Evolutionary conservation across 1,140 invertebrate species (phyloP).

Genomic region (Plutomurus gul): DNA sequence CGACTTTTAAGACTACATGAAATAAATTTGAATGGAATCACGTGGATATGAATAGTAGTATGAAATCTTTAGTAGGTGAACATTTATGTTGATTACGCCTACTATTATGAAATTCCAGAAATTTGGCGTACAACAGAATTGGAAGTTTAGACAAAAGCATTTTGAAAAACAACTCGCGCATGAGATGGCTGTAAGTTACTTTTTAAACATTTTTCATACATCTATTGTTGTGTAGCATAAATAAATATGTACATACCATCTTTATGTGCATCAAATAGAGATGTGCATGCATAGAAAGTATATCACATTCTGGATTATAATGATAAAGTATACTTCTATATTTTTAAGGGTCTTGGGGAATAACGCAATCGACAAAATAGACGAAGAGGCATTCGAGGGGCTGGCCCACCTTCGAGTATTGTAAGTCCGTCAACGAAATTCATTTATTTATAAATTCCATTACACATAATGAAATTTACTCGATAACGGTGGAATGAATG

Average conservation of each 20-base stretch:
- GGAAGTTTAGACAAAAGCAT: constrained; percentile 35
- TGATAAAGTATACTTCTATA: not conserved
- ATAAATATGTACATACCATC: too few relatives aligned
- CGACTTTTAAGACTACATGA: too few relatives aligned
- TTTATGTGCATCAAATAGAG: too few relatives aligned
- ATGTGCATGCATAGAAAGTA: too few relatives aligned
- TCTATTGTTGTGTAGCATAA: too few relatives aligned
- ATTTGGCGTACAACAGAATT: constrained; percentile 51
- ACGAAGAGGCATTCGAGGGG: constrained; percentile 68
- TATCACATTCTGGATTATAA: not conserved
- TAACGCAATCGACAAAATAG: constrained; percentile 68
- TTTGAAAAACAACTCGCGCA: constrained; percentile 50
- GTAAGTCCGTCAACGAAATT: constrained; percentile 64
- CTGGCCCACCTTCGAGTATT: constrained; percentile 68
- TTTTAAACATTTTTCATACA: too few relatives aligned
- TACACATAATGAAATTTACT: not conserved
- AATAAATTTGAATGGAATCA: too few relatives aligned
- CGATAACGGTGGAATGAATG: too few relatives aligned
- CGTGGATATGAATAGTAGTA: too few relatives aligned
- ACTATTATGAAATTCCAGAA: too few relatives aligned
- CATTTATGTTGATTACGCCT: too few relatives aligned
- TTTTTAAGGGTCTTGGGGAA: constrained; percentile 67
- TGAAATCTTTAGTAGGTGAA: too few relatives aligned
- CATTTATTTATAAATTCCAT: not conserved
- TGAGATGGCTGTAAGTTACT: constrained; percentile 71